These are phyloP conservation scores for Ceyx cyanopectus DNA, from an alignment of 2,113 vertebrate genomes.

Conservation along the genomic window DNA sequence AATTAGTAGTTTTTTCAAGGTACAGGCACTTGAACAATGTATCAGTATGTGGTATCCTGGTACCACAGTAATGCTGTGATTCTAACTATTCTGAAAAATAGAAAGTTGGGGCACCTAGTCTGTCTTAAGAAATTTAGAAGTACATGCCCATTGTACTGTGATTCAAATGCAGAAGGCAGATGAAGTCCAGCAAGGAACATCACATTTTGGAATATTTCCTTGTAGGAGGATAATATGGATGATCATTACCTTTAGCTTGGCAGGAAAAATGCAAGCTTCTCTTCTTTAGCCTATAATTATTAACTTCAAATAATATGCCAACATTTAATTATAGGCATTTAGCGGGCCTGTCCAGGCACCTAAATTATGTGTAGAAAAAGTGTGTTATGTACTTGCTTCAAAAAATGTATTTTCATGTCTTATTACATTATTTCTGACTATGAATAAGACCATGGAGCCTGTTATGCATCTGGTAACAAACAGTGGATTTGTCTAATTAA, in stretches of 20 bases:
- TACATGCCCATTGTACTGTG: background rate
- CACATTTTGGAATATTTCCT: background rate
- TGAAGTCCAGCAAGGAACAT: background rate
- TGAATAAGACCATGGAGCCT: background rate
- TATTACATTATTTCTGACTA: background rate
- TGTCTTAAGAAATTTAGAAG: background rate
- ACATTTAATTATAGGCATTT: background rate
- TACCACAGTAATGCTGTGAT: background rate
- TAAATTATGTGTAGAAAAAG: background rate
- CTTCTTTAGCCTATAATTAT: background rate
- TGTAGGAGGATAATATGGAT: background rate
- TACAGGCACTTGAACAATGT: background rate
- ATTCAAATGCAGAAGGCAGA: background rate
- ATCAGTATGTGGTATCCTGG: background rate
- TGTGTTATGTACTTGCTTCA: background rate
- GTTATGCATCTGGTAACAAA: background rate
- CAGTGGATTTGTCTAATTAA: background rate
- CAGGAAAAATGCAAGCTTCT: background rate
- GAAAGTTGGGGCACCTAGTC: background rate
- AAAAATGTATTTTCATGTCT: background rate
- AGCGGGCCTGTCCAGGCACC: background rate
- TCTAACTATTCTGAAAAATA: background rate
- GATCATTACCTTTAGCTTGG: background rate
- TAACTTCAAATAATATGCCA: background rate
- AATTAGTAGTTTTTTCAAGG: background rate